These are phyloP conservation scores for Saccostrea cuccullata DNA, from an alignment of 1,140 invertebrate species.

Conservation along the genomic window DNA sequence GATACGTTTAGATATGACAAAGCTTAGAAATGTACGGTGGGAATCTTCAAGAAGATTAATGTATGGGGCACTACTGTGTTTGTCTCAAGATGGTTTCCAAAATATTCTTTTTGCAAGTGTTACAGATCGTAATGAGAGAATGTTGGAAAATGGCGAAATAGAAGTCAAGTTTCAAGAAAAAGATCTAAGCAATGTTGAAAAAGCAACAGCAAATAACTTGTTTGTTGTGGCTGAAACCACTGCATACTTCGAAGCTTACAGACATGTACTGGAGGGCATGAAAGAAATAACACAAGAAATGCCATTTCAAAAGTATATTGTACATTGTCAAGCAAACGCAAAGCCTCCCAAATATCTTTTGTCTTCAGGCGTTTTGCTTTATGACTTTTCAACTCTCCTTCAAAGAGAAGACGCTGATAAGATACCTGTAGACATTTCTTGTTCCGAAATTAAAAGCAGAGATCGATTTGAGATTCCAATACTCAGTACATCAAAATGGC, in stretches of 20 bases:
- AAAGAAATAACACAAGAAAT: slow-evolving; percentile 62
- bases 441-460: slow-evolving; percentile 40
- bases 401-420: slow-evolving; percentile 57
- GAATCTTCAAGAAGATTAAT: slow-evolving; percentile 82
- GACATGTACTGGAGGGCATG: slow-evolving; percentile 77
- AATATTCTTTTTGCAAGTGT: slow-evolving; percentile 86
- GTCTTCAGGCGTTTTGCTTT: not conserved
- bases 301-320: slow-evolving; percentile 75
- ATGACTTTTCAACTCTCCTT: slow-evolving; percentile 51
- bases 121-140: slow-evolving; percentile 80
- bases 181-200: slow-evolving; percentile 1
- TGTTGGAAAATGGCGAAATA: slow-evolving; percentile 67
- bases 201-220: slow-evolving; percentile 14
- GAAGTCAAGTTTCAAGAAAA: slow-evolving; percentile 76
- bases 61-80: slow-evolving; percentile 85
- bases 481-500: slow-evolving; percentile 63
- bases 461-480: slow-evolving; percentile 44
- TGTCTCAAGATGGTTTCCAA: slow-evolving; percentile 85
- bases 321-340: slow-evolving; percentile 60
- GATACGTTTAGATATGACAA: slow-evolving; percentile 68
- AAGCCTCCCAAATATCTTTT: slow-evolving; percentile 67
- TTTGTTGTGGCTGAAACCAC: slow-evolving; percentile 79
- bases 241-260: slow-evolving; percentile 80
- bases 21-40: slow-evolving; percentile 72
- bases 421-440: slow-evolving; percentile 2